Evolutionary conservation across 2,888 invertebrate species (phyloP).

Genomic region (Schizaphis graminum): DNA sequence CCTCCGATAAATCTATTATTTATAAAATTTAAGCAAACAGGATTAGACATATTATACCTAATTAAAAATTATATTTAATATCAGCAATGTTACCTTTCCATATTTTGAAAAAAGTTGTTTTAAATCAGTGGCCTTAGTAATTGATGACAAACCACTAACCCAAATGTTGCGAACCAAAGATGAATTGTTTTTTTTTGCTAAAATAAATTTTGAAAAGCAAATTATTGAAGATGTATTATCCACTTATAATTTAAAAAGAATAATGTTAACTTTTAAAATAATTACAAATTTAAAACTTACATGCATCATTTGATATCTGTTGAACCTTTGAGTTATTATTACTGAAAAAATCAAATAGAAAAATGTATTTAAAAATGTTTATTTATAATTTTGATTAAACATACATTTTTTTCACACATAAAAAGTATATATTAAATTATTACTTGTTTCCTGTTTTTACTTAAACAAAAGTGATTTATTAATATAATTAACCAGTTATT

Average conservation of each 20-base stretch:
- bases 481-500: not conserved
- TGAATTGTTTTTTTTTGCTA: conserved; percentile 71
- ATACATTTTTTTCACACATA: conserved; percentile 21
- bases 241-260: not conserved
- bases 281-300: conserved; percentile 12
- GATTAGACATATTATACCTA: not conserved
- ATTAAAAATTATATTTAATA: not conserved
- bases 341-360: conserved; percentile 51
- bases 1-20: not conserved
- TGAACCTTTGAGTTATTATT: conserved; percentile 20
- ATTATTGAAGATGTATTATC: not conserved
- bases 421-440: not conserved
- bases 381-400: not conserved
- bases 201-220: not conserved
- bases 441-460: conserved; percentile 51
- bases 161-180: conserved; percentile 80
- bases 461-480: conserved; percentile 7
- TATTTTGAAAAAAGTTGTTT: conserved; percentile 92
- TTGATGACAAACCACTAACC: conserved; percentile 93
- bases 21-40: not conserved
- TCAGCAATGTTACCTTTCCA: conserved; percentile 81
- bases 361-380: not conserved
- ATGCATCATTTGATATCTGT: conserved; percentile 25
- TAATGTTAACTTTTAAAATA: not conserved
- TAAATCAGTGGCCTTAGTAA: conserved; percentile 93